phyloP scores from a whole-genome alignment of 2,888 invertebrate genomes.

The Adelognathus sp. region DNA sequence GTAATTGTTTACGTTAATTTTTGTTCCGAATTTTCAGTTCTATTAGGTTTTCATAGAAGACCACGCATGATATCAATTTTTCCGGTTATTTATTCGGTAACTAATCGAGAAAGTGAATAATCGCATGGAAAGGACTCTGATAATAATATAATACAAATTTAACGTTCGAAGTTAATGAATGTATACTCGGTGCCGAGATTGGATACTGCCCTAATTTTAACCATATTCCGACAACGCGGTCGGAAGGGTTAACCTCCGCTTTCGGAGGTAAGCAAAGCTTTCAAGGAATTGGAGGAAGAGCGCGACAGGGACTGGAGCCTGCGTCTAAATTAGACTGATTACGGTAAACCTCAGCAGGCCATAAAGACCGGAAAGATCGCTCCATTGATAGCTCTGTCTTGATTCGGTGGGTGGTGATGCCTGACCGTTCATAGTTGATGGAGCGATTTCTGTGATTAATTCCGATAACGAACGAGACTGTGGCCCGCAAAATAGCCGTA shows the following conservation, averaged over 20 bases:
- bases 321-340: slow-evolving; percentile 86
- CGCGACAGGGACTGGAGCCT: slow-evolving; percentile 85
- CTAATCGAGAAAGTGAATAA: too few relatives aligned
- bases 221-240: slow-evolving; percentile 84
- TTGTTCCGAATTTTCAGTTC: too few relatives aligned
- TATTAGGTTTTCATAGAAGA: too few relatives aligned
- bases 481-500: slow-evolving; percentile 83
- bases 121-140: too few relatives aligned
- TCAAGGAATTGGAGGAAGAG: slow-evolving; percentile 86
- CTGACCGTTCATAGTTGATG: slow-evolving; percentile 89
- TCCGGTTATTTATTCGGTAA: too few relatives aligned
- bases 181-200: too few relatives aligned
- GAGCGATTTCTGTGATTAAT: slow-evolving; percentile 89
- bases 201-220: slow-evolving; percentile 86
- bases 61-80: too few relatives aligned
- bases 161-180: too few relatives aligned
- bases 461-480: slow-evolving; percentile 89
- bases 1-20: too few relatives aligned
- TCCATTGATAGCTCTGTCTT: slow-evolving; percentile 88
- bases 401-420: slow-evolving; percentile 87
- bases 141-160: too few relatives aligned
- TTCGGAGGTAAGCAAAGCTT: slow-evolving; percentile 86
- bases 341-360: slow-evolving; percentile 87
- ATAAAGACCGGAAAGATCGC: slow-evolving; percentile 87
- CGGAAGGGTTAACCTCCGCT: slow-evolving; percentile 86